Evolutionary conservation across 2,888 invertebrate genomes (phyloP), one percentile per base, ranked within the genome.

Genomic region (Acronicta aceris): DNA sequence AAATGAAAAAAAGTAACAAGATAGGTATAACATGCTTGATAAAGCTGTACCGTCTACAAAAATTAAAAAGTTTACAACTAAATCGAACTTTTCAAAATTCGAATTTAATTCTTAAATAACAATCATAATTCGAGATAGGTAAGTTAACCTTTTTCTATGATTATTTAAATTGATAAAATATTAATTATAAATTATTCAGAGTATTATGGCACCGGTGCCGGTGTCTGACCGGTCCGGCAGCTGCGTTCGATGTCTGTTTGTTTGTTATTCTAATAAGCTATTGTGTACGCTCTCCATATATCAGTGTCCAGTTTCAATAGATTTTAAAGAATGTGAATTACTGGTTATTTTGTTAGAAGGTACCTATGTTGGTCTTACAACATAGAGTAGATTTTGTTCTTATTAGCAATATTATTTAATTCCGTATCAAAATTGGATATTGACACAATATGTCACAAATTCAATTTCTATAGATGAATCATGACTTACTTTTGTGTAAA

Each of bases 161-260:
- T 65, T 50, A 40, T 58, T 47, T 15, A 53, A 47, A 61, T 70
- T 61, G 61, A 66, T 66, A 48, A 66, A 70, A 67, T 62, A 72
- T 55, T 72, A 71, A 67, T 72, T 62, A 67, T 55, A 63, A 60
- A 65, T 68, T 53, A 75, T 65, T 72, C 60, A 61, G 56, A 56
- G 59, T 49, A 72, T 49, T 48, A 48, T 56, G 43, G 30, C 59
- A 59, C 59, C 59, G 69, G 54, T 72, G 38, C 59, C 59, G 69
- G 52, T 72, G 38, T 38, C 38, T 59, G 86, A 89, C 91, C 89
- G 90, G 90, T 90, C 86, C 86, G 74, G 91, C 91, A 91, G 91
- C 90, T 91, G 91, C 76, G 79, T 56, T 59, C 73, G 68, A 65
- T 64, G 76, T 75, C 74, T 73, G 73, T 76, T 68, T 76, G 78